Base-by-base conservation (phyloP, 2,113 vertebrate genomes). In the Sinocyclocheilus anophthalmus region DNA sequence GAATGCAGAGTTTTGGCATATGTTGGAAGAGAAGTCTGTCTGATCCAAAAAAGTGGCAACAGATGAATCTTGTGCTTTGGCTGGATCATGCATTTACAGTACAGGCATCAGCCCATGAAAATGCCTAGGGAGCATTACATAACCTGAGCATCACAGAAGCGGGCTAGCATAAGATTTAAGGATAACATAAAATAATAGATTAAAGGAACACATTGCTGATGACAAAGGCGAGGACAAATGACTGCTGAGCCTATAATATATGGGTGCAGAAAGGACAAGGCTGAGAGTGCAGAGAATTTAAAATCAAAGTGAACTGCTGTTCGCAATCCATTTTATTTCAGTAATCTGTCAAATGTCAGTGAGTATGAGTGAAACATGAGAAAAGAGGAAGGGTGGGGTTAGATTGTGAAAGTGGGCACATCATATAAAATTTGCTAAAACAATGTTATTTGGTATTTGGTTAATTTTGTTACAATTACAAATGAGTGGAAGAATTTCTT, bases 401-500 rank as follows among this genome's bases (percentile, higher is more conserved):
- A 76, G 42, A 75, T 2, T n/a, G 18, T 73, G 20, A 22, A 73
- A 73, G 4, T 73, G 10, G 39, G 37, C 20, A 20, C 5, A 72
- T 42, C 9, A 72, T 39, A 18, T 9, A 26, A 5, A 65, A 7
- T 42, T 42, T 42, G 39, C 39, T 42, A 42, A 42, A 42, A 42
- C 39, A 42, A 42, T 42, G 39, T 42, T 81, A 45, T 94, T 94
- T 93, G 94, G 95, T 94, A 92, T 94, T 94, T 95, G 93, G 94
- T 94, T 95, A 94, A 92, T 42, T 6, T 42, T 42, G 39, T 42
- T 42, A 42, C 20, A 22, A 65, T 24, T 26, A 30, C 4, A 63
- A 61, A 3, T 4, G 4, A 37, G 3, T 37, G 33, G 33, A 37
- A 37, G 4, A 3, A 37, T 37, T 61, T 3, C 22, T 61, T 10